Base-by-base conservation (phyloP, 1,140 invertebrate genomes). In the Ylistrum balloti region DNA sequence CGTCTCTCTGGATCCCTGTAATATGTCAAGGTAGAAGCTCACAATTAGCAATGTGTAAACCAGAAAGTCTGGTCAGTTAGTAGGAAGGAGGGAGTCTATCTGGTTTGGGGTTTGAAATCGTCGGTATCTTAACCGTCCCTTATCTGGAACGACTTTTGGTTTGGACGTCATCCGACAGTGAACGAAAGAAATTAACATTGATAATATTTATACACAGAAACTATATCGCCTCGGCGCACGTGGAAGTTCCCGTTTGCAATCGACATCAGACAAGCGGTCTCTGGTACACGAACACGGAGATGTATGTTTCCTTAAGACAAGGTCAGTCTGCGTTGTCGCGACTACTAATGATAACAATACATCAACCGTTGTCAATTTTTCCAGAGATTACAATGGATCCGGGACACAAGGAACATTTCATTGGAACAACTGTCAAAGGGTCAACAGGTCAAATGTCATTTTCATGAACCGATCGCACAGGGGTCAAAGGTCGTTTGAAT, bases 341-440 rank as follows among this genome's bases (percentile, higher is more conserved):
- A 3, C 56, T 28, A n/a, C 56, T 74, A 74, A 74, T 74, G 56
- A 74, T 74, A 22, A 17, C 56, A 0, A 74, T 74, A 74, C 56
- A n/a, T 74, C 56, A 74, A 74, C 22, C 56, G 56, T n/a, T 74
- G 56, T 74, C 56, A 74, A 74, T 74, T 74, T 74, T n/a, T n/a
- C 56, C 7, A 7, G 22, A 28, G 56, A 74, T 74, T 74, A 74
- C 56, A 74, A 74, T 74, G 56, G 22, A 28, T 74, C 56, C 56
- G 17, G 22, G 56, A n/a, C 56, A 74, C 17, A 74, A 22, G 9
- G 56, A 74, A 74, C 56, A 74, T 74, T 22, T 74, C n/a, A 74
- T 28, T 74, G n/a, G 56, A 74, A 11, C 56, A n/a, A 74, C n/a
- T 74, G 56, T 74, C 56, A 74, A 74, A 74, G 22, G 56, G 56